Conservation (phyloP, 1,140 invertebrate genomes). For the Araneus ventricosus region DNA sequence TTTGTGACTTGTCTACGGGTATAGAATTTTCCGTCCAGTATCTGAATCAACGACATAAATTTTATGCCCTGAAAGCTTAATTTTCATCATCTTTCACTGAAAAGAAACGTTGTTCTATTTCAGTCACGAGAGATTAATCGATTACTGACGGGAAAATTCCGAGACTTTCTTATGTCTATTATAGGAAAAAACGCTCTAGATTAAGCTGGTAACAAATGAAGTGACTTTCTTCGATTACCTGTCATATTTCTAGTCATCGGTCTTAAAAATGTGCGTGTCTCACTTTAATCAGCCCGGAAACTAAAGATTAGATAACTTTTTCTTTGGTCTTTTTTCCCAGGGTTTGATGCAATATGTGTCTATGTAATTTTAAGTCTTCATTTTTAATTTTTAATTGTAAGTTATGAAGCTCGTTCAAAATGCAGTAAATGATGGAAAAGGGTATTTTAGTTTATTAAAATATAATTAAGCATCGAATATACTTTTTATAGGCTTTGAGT, state of each 20-base stretch:
- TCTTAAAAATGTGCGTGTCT: not conserved
- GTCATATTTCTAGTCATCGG: not conserved
- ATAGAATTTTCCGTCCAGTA: not conserved
- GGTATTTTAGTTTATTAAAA: no score
- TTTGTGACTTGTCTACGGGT: no score
- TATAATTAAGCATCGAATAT: no score
- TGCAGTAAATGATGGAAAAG: no score
- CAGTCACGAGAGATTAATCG: not conserved
- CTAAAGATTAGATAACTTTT: no score
- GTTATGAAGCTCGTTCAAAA: no score
- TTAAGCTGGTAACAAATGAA: conserved; percentile 16
- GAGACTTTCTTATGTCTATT: not conserved
- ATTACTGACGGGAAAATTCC: not conserved
- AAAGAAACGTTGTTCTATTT: not conserved
- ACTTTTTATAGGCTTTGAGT: no score
- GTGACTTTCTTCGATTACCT: not conserved
- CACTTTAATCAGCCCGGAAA: not conserved
- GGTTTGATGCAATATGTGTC: no score
- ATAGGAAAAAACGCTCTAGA: not conserved
- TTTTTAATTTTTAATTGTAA: no score
- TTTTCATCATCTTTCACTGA: not conserved
- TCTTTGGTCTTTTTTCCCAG: no score
- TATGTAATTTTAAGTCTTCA: no score
- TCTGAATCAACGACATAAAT: not conserved
- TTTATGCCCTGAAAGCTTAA: not conserved